Evolutionary conservation across 2,113 vertebrate genomes (phyloP).

Genomic region (Eira barbara): DNA sequence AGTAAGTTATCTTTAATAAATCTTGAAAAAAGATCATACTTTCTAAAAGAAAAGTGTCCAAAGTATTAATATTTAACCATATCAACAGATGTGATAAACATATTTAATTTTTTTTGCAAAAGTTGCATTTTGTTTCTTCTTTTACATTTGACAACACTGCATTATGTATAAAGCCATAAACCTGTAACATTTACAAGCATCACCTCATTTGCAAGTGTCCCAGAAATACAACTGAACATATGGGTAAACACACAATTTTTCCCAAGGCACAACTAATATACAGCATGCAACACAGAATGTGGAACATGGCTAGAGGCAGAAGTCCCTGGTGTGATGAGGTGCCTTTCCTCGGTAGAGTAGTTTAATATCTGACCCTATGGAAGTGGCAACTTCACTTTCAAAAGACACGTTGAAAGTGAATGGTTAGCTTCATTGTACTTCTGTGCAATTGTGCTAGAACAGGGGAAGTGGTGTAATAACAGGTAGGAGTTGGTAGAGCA

Average conservation of each 20-base stretch:
- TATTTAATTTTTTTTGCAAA: background rate
- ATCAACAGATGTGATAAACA: background rate
- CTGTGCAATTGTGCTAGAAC: background rate
- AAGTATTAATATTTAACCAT: background rate
- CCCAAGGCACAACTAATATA: background rate
- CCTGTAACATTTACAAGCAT: background rate
- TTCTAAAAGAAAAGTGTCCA: background rate
- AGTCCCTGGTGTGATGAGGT: background rate
- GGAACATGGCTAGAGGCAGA: background rate
- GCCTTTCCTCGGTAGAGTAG: background rate
- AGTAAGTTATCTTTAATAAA: background rate
- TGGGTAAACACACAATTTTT: constrained; percentile 27
- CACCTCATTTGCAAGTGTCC: constrained; percentile 32
- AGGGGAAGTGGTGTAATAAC: background rate
- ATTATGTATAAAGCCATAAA: constrained; percentile 45
- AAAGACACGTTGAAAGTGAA: background rate
- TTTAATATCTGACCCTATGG: background rate
- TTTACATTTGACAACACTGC: constrained; percentile 29
- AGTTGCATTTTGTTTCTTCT: constrained; percentile 44
- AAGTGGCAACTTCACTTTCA: background rate
- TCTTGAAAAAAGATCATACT: background rate
- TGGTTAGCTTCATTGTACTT: background rate
- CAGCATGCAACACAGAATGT: background rate
- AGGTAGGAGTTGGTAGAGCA: background rate
- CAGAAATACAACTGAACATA: constrained; percentile 57